Evolutionary conservation across 2,113 vertebrate genomes (phyloP).

Genomic region (chimpanzee (Pan troglodytes)): NHGRI_mPanTro3-v2.1_pri NC_072402.2:39613001-39613500

Average conservation of each 20-base stretch:
- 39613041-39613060: not conserved
- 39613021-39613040: not conserved
- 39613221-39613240: slow-evolving; percentile 21
- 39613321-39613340: not conserved
- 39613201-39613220: slow-evolving; percentile 45
- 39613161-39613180: not conserved
- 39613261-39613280: not conserved
- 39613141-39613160: not conserved
- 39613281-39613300: not conserved
- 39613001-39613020: not conserved
- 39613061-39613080: not conserved
- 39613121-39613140: not conserved
- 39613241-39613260: not conserved
- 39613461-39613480: no score
- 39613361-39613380: not conserved
- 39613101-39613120: not conserved
- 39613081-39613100: not conserved
- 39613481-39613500: no score
- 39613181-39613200: slow-evolving; percentile 41
- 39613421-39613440: no score
- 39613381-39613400: no score
- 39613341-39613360: not conserved
- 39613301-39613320: not conserved
- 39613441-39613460: no score
- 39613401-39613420: no score